Base-by-base conservation (phyloP, 2,797 vertebrate genomes). In the Notolabrus celidotus region DNA sequence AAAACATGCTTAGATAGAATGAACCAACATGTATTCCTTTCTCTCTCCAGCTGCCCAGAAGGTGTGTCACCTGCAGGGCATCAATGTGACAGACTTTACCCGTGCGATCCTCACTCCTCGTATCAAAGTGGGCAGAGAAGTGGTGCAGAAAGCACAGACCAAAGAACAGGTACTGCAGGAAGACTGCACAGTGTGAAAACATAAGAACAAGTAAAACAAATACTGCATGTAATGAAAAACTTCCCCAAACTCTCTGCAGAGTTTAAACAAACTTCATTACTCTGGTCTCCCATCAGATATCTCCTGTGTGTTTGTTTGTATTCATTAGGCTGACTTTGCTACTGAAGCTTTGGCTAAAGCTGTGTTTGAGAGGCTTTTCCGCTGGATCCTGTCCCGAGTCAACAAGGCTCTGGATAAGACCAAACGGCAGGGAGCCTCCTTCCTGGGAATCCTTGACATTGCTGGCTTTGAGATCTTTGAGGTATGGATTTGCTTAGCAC, bases 401-500 rank as follows among this genome's bases (percentile, higher is more conserved):
- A 99, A 99, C 93, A 99, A 98, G 84, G 96, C 97, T 38, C 92
- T 99, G 0, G 98, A 99, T 82, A 99, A 98, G 86, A 98, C 97
- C 74, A 98, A 98, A 74, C 93, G 97, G 67, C 97, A 99, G 77
- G 97, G 97, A 1, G 97, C 97, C 20, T 98, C 97, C 3, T 99
- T 99, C 89, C 76, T 99, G 74, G 98, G 98, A 33, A 99, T 99
- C 90, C 95, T 99, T 10, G 98, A 99, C 72, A 99, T 99, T 22
- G 98, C 98, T 11, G 98, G 98, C 49, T 99, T 99, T 92, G 98
- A 99, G 89, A 99, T 99, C 81, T 99, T 99, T 87, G 97, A 97
- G 95, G 98, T 97, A 88, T 2, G 58, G 33, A 65, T 16, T 11
- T 10, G 11, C 41, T 46, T 6, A 34, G 49, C 17, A 36, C 20